Conservation (phyloP, 2,113 vertebrate genomes). For the Chrysochloris asiatica region DNA sequence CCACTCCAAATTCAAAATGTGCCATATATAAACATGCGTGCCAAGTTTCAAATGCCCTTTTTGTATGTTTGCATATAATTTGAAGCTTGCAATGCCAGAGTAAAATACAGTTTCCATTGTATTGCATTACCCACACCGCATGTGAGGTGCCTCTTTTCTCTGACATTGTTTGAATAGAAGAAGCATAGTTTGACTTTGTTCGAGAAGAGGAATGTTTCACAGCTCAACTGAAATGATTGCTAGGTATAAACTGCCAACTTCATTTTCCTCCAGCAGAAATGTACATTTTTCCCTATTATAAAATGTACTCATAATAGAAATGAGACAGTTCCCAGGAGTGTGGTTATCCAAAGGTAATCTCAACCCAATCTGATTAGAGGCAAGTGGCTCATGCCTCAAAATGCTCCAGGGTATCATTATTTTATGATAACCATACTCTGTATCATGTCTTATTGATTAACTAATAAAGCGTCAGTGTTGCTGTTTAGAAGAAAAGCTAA, state of each 20-base stretch:
- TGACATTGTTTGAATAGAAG: slow-evolving; percentile 46
- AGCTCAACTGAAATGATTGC: slow-evolving; percentile 72
- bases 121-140: not conserved
- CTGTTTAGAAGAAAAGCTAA: slow-evolving; percentile 76
- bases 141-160: slow-evolving; percentile 55
- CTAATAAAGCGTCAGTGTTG: slow-evolving; percentile 81
- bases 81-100: slow-evolving; percentile 57
- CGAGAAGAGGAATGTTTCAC: slow-evolving; percentile 69
- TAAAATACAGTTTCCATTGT: slow-evolving; percentile 68
- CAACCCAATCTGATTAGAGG: slow-evolving; percentile 82
- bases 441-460: slow-evolving; percentile 85
- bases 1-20: slow-evolving; percentile 64
- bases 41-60: slow-evolving; percentile 64
- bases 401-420: slow-evolving; percentile 83
- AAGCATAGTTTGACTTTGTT: slow-evolving; percentile 66
- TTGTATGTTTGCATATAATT: slow-evolving; percentile 69
- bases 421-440: slow-evolving; percentile 80
- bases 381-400: slow-evolving; percentile 79
- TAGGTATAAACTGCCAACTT: slow-evolving; percentile 78
- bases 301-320: slow-evolving; percentile 83
- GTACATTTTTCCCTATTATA: slow-evolving; percentile 73
- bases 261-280: slow-evolving; percentile 78
- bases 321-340: slow-evolving; percentile 77
- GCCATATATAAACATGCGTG: slow-evolving; percentile 65
- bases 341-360: slow-evolving; percentile 85